Evolutionary conservation across 2,113 vertebrate species (phyloP).

Genomic region (Narcine bancroftii): DNA sequence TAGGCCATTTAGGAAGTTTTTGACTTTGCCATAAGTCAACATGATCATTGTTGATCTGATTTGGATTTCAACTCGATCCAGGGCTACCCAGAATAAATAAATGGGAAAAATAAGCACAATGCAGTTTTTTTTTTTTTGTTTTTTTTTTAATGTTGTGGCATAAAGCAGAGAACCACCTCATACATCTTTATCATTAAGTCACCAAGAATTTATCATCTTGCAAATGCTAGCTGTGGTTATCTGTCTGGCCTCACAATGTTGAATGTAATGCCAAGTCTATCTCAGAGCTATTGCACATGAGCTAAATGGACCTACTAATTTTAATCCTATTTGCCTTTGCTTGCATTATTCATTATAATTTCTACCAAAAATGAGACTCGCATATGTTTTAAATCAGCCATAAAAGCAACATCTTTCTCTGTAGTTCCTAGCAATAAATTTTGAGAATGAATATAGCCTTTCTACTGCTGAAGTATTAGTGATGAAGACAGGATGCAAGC

Average conservation of each 20-base stretch:
- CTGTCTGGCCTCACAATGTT: neutral
- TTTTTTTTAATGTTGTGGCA: neutral
- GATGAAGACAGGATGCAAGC: neutral
- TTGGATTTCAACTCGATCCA: too few species aligned
- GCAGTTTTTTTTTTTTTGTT: neutral
- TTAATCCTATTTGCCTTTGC: neutral
- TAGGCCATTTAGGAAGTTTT: too few species aligned
- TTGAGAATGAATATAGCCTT: neutral
- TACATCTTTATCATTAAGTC: neutral
- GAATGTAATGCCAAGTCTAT: neutral
- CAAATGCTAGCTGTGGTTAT: neutral
- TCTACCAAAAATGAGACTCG: neutral
- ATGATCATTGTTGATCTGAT: too few species aligned
- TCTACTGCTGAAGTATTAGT: neutral
- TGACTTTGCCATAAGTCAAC: too few species aligned
- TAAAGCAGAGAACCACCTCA: neutral
- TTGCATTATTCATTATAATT: neutral
- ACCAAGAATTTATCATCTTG: neutral
- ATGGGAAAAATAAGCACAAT: neutral
- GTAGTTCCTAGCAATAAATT: slow-evolving; percentile 25
- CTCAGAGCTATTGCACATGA: neutral
- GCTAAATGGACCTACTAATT: neutral
- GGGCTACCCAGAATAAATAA: neutral
- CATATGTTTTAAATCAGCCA: neutral
- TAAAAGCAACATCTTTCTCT: neutral